Conservation (phyloP, 2,113 vertebrate species). For the Hemiprocne comata region DNA sequence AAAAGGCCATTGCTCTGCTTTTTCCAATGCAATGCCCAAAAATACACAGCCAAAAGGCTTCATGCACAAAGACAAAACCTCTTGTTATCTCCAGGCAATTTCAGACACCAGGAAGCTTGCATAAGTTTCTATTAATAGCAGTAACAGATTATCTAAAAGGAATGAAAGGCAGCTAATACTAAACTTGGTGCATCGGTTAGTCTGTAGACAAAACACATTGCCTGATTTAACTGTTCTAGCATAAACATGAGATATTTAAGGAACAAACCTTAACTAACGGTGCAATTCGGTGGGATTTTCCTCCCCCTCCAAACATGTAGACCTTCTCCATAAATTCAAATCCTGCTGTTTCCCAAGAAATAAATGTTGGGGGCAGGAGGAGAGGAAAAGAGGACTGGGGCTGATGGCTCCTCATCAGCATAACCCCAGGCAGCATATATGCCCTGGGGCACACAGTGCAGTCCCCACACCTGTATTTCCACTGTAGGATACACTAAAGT, state of each 20-base stretch:
- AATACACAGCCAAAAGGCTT: not conserved
- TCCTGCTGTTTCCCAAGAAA: not conserved
- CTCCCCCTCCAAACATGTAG: not conserved
- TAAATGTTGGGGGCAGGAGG: not conserved
- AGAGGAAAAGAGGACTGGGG: not conserved
- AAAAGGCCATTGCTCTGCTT: not conserved
- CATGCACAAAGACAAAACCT: not conserved
- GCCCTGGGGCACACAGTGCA: not conserved
- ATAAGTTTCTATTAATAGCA: constrained; percentile 22
- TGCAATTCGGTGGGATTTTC: not conserved
- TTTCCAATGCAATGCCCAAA: not conserved
- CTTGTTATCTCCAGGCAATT: not conserved
- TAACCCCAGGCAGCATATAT: not conserved
- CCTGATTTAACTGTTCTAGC: not conserved
- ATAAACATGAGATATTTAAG: not conserved
- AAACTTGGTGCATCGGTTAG: not conserved
- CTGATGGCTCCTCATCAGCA: not conserved
- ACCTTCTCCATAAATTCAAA: not conserved
- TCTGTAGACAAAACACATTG: not conserved
- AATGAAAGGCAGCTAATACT: constrained; percentile 33
- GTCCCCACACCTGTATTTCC: accelerated
- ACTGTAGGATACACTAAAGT: not conserved
- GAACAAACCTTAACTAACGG: not conserved
- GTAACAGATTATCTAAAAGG: not conserved
- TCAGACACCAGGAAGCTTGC: not conserved